phyloP scores from a whole-genome alignment of 2,888 invertebrate genomes.

The Drosophila hamatofila region DNA sequence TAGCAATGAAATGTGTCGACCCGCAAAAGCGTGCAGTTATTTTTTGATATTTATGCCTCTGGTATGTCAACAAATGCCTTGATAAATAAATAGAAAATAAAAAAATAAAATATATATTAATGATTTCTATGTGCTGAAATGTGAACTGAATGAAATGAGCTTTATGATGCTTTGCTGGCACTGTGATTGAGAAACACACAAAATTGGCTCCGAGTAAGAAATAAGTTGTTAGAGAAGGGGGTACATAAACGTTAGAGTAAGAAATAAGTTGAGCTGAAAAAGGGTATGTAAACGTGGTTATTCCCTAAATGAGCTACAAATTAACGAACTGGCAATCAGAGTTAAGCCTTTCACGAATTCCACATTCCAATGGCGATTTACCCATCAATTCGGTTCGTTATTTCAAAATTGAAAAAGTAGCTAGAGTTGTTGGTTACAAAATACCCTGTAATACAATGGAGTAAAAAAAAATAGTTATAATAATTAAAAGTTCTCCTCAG shows the following conservation, averaged over 20 bases:
- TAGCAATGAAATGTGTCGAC: conserved; percentile 66
- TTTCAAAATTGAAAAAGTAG: neutral
- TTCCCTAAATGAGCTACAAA: conserved; percentile 24
- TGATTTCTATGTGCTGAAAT: conserved; percentile 42
- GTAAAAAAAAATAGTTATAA: neutral
- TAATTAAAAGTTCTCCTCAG: too few relatives aligned
- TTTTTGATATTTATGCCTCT: conserved; percentile 49
- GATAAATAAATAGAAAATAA: conserved; percentile 23
- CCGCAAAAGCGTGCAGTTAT: conserved; percentile 40
- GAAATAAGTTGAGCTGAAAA: neutral
- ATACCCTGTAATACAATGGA: conserved; percentile 16
- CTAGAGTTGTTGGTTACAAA: neutral
- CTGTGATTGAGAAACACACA: neutral
- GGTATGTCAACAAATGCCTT: conserved; percentile 59
- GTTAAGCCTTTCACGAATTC: conserved; percentile 40
- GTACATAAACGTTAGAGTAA: neutral
- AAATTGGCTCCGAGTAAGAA: neutral
- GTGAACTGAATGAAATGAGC: conserved; percentile 22
- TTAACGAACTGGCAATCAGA: conserved; percentile 44
- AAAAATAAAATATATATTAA: conserved; percentile 60
- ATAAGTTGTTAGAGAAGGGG: neutral
- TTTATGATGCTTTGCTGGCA: conserved; percentile 17
- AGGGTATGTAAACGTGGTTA: neutral
- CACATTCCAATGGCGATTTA: conserved; percentile 30
- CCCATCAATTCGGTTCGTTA: conserved; percentile 38